phyloP scores from a whole-genome alignment of 2,888 invertebrate genomes.

The Odontocolon sp. region DNA sequence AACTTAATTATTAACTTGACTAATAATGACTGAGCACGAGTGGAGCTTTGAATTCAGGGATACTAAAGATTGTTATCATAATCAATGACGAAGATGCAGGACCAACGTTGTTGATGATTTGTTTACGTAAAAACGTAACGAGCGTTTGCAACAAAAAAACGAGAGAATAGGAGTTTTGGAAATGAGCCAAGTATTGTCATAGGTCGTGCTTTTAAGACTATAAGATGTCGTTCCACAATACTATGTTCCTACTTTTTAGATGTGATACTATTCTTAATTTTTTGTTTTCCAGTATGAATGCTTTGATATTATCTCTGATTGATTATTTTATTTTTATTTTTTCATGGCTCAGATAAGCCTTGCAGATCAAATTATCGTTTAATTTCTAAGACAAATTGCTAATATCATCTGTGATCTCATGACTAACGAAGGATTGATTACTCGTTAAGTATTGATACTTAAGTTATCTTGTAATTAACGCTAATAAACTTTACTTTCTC shows the following conservation, averaged over 20 bases:
- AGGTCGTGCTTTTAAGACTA: conserved; percentile 13
- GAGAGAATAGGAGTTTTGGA: conserved; percentile 16
- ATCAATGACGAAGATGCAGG: conserved; percentile 23
- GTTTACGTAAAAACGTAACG: neutral
- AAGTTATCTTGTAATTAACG: conserved; percentile 56
- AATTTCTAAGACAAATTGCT: conserved; percentile 47
- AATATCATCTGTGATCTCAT: conserved; percentile 59
- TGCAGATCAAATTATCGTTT: conserved; percentile 41
- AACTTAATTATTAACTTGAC: conserved; percentile 6
- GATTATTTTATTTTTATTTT: conserved; percentile 15
- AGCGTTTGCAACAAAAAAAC: conserved; percentile 2
- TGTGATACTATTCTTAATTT: conserved; percentile 35
- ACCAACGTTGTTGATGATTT: conserved; percentile 37
- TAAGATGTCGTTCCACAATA: conserved; percentile 48
- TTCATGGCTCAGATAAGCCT: conserved; percentile 15
- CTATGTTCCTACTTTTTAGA: conserved; percentile 53
- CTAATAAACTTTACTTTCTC: conserved; percentile 48
- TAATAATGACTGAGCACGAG: neutral
- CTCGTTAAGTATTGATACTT: conserved; percentile 51
- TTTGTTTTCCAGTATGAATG: neutral
- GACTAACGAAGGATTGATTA: conserved; percentile 48
- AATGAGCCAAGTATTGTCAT: conserved; percentile 6
- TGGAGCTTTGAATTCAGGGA: conserved; percentile 33
- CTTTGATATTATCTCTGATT: conserved; percentile 10
- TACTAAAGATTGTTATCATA: conserved; percentile 31